Evolutionary conservation across 2,113 vertebrate genomes (phyloP).

Genomic region (Eptesicus fuscus): DNA sequence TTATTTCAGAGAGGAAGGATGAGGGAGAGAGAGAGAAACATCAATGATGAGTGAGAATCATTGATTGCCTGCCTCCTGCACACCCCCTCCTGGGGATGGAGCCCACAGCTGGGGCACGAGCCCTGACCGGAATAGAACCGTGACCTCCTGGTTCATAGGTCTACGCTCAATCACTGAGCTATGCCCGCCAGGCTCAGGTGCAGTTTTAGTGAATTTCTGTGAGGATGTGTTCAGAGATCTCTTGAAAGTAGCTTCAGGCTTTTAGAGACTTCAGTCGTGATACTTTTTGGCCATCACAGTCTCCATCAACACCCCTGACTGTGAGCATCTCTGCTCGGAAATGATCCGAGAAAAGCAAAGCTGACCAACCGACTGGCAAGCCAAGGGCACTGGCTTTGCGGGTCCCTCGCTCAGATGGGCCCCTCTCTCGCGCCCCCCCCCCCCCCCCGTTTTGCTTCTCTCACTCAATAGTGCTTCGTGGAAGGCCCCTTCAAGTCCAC

Average conservation of each 20-base stretch:
- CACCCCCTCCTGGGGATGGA: too few species aligned
- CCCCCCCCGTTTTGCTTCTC: not conserved
- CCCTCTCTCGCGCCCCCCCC: not conserved
- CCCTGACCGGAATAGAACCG: too few species aligned
- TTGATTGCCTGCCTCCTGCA: too few species aligned
- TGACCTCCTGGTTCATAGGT: too few species aligned
- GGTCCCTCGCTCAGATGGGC: rapidly evolving
- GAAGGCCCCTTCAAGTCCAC: not conserved
- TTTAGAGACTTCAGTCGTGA: not conserved
- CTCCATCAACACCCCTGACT: not conserved
- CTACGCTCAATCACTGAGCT: too few species aligned
- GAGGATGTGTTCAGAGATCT: not conserved
- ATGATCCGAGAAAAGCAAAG: not conserved
- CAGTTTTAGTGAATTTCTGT: not conserved
- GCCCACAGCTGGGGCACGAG: too few species aligned
- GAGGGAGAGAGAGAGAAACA: too few species aligned
- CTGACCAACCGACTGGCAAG: rapidly evolving
- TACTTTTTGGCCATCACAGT: not conserved
- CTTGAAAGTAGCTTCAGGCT: not conserved
- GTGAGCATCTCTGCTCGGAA: not conserved
- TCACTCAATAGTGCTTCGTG: not conserved
- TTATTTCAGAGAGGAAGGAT: too few species aligned
- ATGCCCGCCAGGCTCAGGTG: not conserved
- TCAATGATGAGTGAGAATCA: too few species aligned
- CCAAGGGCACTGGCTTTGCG: rapidly evolving